A percentile compares a stretch with the other conserved stretches of the same genome.
Conservation (phyloP, 2,888 invertebrate species). For the Pterobdella sp. region DNA sequence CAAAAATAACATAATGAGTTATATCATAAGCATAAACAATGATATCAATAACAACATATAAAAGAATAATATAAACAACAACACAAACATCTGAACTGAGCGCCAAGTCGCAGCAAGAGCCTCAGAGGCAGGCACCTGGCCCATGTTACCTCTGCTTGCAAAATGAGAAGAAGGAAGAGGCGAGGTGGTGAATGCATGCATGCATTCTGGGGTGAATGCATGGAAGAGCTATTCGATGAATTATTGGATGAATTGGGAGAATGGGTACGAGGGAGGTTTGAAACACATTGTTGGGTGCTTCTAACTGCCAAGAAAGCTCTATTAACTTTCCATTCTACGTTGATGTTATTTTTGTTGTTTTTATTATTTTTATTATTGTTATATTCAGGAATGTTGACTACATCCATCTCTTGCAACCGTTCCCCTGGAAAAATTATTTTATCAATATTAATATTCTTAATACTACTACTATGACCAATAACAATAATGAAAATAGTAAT, state of each 20-base stretch:
- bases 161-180: slow-evolving; percentile 69
- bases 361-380: slow-evolving; percentile 2
- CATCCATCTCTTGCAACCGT: neutral
- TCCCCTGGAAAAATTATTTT: neutral
- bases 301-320: slow-evolving; percentile 75
- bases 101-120: slow-evolving; percentile 69
- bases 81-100: slow-evolving; percentile 65
- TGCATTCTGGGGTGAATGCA: slow-evolving; percentile 51
- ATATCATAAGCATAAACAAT: neutral
- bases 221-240: slow-evolving; percentile 66
- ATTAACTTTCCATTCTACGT: slow-evolving; percentile 39
- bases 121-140: slow-evolving; percentile 68
- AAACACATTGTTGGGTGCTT: slow-evolving; percentile 68
- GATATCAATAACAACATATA: neutral
- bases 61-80: neutral
- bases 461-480: too few species aligned
- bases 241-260: slow-evolving; percentile 64
- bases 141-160: slow-evolving; percentile 73
- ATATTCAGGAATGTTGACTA: neutral
- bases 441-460: too few species aligned
- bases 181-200: slow-evolving; percentile 59
- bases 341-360: neutral
- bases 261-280: slow-evolving; percentile 56
- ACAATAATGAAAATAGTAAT: too few species aligned
- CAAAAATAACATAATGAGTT: neutral